Evolutionary conservation across 2,797 vertebrate genomes (phyloP).

Genomic region (Micromesistius poutassou): DNA sequence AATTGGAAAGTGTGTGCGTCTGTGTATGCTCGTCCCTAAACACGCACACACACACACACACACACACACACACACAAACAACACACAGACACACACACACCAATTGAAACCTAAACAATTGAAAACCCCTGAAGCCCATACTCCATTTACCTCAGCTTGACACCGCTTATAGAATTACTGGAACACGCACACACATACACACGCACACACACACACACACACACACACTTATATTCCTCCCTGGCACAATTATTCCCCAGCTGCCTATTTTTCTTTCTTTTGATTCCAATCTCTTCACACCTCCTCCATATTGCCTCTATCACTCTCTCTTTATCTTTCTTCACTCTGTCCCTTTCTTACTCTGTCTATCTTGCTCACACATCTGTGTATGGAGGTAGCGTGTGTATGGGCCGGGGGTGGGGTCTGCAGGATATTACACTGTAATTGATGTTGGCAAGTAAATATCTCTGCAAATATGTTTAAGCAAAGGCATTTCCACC

Average conservation of each 20-base stretch:
- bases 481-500: background rate
- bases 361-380: background rate
- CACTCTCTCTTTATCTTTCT: background rate
- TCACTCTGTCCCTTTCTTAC: background rate
- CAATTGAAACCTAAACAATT: conserved; percentile 1
- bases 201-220: conserved; percentile 5
- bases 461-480: background rate
- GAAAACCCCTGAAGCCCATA: conserved; percentile 19
- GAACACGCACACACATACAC: conserved; percentile 7
- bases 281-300: conserved; percentile 31
- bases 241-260: background rate
- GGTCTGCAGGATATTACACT: no score
- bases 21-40: background rate
- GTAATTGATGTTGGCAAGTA: no score
- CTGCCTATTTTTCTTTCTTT: conserved; percentile 16
- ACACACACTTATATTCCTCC: conserved; percentile 8
- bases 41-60: background rate
- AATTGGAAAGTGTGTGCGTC: background rate
- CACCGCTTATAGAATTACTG: conserved; percentile 14
- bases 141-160: conserved; percentile 38
- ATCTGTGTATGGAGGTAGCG: no score
- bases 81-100: background rate
- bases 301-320: conserved; percentile 24
- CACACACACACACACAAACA: background rate
- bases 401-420: no score